phyloP scores from a whole-genome alignment of 1,140 invertebrate species.

The Drosophila pseudoobscura region DNA sequence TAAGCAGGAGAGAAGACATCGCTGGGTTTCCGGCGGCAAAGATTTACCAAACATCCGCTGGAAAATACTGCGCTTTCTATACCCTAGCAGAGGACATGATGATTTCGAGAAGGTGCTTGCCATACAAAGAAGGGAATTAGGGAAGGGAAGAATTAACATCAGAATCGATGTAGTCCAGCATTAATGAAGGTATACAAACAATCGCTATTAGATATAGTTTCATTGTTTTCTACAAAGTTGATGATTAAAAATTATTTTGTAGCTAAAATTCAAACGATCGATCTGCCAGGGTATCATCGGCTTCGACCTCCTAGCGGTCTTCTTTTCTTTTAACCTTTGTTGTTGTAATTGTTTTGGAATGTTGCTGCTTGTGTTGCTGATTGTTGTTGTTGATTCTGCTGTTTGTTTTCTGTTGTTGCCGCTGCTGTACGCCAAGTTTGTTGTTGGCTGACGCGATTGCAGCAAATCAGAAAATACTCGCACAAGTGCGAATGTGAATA shows the following conservation, averaged over 20 bases:
- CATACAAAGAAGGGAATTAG: too few species aligned
- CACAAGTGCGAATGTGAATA: conserved; percentile 82
- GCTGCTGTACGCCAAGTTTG: conserved; percentile 55
- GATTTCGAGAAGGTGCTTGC: too few species aligned
- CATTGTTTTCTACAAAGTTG: too few species aligned
- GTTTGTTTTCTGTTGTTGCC: conserved; percentile 15
- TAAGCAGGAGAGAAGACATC: conserved; percentile 29
- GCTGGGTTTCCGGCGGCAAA: conserved; percentile 73
- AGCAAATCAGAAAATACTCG: conserved; percentile 81
- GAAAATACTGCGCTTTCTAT: conserved; percentile 40
- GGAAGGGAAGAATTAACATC: too few species aligned
- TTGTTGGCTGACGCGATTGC: conserved; percentile 72
- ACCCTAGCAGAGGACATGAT: background rate
- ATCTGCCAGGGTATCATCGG: too few species aligned
- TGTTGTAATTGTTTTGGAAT: conserved; percentile 1
- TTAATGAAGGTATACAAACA: too few species aligned
- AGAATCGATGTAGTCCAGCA: too few species aligned
- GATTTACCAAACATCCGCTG: conserved; percentile 78
- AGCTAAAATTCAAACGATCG: too few species aligned
- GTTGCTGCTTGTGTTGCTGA: conserved; percentile 12
- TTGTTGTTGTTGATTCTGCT: conserved; percentile 6
- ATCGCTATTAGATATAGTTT: too few species aligned
- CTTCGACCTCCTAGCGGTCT: background rate
- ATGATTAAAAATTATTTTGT: too few species aligned
- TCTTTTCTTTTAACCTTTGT: conserved; percentile 9